These are phyloP conservation scores for Catocala sponsa DNA, from an alignment of 2,888 invertebrate species.

Conservation along the genomic window DNA sequence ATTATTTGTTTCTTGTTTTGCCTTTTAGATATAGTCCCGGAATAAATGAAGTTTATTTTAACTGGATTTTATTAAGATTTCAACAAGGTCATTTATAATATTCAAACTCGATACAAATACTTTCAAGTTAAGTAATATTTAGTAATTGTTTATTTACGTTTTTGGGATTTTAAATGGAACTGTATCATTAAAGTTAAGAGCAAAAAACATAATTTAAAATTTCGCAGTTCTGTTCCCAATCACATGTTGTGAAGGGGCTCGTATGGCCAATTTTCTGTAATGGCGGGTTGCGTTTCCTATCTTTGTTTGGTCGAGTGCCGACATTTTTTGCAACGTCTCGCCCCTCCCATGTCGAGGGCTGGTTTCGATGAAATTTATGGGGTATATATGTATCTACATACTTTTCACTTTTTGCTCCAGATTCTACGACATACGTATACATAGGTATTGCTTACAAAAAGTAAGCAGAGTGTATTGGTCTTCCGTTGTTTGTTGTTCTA, in stretches of 20 bases:
- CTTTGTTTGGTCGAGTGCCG: slow-evolving; percentile 81
- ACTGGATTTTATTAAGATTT: slow-evolving; percentile 39
- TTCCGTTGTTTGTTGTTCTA: neutral
- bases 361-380: slow-evolving; percentile 68
- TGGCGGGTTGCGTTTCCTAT: slow-evolving; percentile 83
- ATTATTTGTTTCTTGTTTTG: slow-evolving; percentile 84
- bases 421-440: slow-evolving; percentile 15
- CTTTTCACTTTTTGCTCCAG: slow-evolving; percentile 32
- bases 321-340: slow-evolving; percentile 79
- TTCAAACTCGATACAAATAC: slow-evolving; percentile 25
- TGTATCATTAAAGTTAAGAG: slow-evolving; percentile 37
- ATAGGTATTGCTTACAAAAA: neutral
- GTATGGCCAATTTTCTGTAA: slow-evolving; percentile 83
- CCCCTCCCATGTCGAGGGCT: slow-evolving; percentile 71
- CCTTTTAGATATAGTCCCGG: slow-evolving; percentile 59
- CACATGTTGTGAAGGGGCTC: slow-evolving; percentile 66
- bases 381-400: slow-evolving; percentile 51
- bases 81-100: slow-evolving; percentile 33
- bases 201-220: slow-evolving; percentile 64
- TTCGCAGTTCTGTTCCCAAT: slow-evolving; percentile 60
- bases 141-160: slow-evolving; percentile 25
- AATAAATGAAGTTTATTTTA: slow-evolving; percentile 55
- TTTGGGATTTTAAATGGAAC: slow-evolving; percentile 23
- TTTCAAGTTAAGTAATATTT: slow-evolving; percentile 19
- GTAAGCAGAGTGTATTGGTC: neutral